Conservation (phyloP, 2,888 invertebrate genomes). For the Melanargia galathea region DNA sequence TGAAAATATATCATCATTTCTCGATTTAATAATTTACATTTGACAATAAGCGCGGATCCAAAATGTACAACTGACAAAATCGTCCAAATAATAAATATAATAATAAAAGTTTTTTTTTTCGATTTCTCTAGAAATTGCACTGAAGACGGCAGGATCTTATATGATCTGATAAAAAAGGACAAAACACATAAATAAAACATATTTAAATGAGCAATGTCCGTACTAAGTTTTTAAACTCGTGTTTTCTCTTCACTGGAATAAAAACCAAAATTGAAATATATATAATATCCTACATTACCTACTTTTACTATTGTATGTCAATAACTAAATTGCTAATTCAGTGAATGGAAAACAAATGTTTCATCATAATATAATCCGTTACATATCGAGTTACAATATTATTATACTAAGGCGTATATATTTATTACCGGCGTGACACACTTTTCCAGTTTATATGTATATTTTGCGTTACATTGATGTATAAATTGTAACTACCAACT, state of each 20-base stretch:
- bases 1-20: slow-evolving; percentile 64
- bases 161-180: slow-evolving; percentile 9
- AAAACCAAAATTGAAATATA: slow-evolving; percentile 1
- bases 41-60: slow-evolving; percentile 34
- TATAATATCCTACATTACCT: slow-evolving; percentile 25
- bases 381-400: slow-evolving; percentile 35
- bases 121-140: slow-evolving; percentile 33
- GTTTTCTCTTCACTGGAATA: slow-evolving; percentile 26
- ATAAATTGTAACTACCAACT: slow-evolving; percentile 8
- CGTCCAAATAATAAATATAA: slow-evolving; percentile 15
- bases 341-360: slow-evolving; percentile 25
- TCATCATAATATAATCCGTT: slow-evolving; percentile 18
- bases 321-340: slow-evolving; percentile 25
- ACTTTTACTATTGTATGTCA: slow-evolving; percentile 20
- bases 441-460: slow-evolving; percentile 20
- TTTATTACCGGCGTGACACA: slow-evolving; percentile 32
- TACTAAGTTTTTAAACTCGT: slow-evolving; percentile 21
- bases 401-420: slow-evolving; percentile 39
- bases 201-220: slow-evolving; percentile 36
- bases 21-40: slow-evolving; percentile 44
- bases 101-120: not conserved
- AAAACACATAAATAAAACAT: not conserved
- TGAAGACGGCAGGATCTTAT: slow-evolving; percentile 26
- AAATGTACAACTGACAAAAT: slow-evolving; percentile 22
- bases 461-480: not conserved